Conservation (phyloP, 2,888 invertebrate species). For the Drosophila putrida region DNA sequence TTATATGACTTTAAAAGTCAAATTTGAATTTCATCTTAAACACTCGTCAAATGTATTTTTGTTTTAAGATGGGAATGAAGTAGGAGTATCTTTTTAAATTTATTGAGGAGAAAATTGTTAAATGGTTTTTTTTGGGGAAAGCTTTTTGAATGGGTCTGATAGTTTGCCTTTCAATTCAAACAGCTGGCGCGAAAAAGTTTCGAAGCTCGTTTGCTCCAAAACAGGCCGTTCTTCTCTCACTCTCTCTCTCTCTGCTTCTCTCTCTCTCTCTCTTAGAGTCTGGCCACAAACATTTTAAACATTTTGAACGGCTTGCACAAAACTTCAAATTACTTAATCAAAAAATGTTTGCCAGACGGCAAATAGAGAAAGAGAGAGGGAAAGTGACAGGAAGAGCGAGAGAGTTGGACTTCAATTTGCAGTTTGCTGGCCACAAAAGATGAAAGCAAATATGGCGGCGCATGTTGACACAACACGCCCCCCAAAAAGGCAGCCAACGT, state of each 20-base stretch:
- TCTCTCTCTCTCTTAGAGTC: neutral
- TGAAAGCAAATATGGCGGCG: constrained; percentile 62
- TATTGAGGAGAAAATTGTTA: constrained; percentile 11
- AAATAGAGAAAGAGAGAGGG: neutral
- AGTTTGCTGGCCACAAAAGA: constrained; percentile 56
- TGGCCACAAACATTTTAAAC: constrained; percentile 39
- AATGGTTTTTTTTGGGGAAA: constrained; percentile 3
- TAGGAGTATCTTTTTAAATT: neutral
- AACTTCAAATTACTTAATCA: constrained; percentile 73
- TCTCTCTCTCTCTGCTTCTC: neutral
- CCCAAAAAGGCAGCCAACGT: neutral
- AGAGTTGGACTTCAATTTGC: constrained; percentile 53
- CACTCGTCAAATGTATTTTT: neutral
- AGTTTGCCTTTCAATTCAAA: constrained; percentile 64
- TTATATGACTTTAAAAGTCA: neutral
- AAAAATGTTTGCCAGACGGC: constrained; percentile 54
- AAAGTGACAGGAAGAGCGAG: neutral
- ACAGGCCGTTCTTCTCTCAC: no score
- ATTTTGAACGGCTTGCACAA: constrained; percentile 64
- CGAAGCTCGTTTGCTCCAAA: constrained; percentile 52
- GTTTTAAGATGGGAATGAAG: neutral
- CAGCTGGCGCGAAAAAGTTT: constrained; percentile 61
- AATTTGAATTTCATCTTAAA: neutral
- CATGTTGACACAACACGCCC: constrained; percentile 47
- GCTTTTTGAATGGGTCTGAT: constrained; percentile 1